These are phyloP conservation scores for Centropus unirufus DNA, from an alignment of 2,113 vertebrate genomes.

Conservation along the genomic window DNA sequence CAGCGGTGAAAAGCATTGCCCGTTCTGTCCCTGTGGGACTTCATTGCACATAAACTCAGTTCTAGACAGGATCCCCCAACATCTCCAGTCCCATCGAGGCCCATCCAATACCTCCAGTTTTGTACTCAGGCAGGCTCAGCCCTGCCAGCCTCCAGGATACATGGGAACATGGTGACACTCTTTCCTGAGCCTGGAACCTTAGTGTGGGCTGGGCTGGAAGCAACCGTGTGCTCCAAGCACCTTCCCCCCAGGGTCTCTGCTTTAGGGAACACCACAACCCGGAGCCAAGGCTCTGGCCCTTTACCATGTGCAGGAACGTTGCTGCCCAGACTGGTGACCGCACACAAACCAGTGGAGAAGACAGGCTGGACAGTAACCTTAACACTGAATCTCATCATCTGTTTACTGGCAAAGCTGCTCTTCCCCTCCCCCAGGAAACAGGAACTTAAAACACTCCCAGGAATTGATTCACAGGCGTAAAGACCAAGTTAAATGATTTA, in stretches of 20 bases:
- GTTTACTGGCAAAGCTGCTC: background rate
- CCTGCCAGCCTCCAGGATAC: background rate
- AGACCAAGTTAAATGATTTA: background rate
- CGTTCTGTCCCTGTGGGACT: background rate
- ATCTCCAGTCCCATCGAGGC: too few relatives aligned
- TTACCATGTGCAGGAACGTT: rapidly evolving
- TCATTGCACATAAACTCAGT: background rate
- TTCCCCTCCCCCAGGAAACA: background rate
- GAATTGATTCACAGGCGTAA: background rate
- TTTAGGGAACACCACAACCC: rapidly evolving
- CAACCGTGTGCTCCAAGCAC: rapidly evolving
- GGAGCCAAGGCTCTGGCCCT: background rate
- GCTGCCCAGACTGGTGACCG: rapidly evolving
- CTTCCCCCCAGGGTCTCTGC: rapidly evolving
- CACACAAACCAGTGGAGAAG: background rate
- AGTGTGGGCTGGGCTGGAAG: rapidly evolving
- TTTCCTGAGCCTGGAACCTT: rapidly evolving
- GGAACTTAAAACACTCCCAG: background rate
- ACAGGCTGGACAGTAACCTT: background rate
- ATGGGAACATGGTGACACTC: rapidly evolving
- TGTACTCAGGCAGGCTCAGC: rapidly evolving
- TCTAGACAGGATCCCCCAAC: background rate
- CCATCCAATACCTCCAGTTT: rapidly evolving
- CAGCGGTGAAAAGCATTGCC: background rate
- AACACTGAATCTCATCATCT: background rate